These are phyloP conservation scores for Strigamia crassipes DNA, from an alignment of 2,888 invertebrate species.

Conservation along the genomic window DNA sequence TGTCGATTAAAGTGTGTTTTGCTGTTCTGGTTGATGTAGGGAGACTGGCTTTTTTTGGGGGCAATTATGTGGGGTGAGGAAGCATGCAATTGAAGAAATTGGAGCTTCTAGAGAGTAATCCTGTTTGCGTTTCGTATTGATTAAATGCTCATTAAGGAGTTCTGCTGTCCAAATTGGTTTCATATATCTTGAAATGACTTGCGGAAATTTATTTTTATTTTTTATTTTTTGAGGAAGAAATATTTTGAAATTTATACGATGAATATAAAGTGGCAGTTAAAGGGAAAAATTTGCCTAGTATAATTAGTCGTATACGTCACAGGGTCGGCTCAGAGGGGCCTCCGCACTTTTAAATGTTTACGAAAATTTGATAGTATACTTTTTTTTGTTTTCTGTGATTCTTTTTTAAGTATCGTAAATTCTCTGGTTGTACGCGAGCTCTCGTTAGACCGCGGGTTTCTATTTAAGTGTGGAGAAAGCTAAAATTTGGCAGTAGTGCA, in stretches of 20 bases:
- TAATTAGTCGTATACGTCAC: background rate
- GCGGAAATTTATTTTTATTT: background rate
- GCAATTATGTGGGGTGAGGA: background rate
- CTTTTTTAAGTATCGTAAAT: no score
- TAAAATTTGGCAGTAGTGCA: no score
- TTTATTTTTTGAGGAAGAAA: no score
- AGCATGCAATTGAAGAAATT: background rate
- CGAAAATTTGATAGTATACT: no score
- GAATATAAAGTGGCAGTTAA: background rate
- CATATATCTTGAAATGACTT: background rate
- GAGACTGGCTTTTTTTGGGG: background rate
- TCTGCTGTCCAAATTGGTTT: background rate
- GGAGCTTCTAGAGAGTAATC: background rate
- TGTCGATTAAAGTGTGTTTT: background rate
- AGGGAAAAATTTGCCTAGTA: background rate
- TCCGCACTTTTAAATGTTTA: no score
- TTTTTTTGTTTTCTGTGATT: no score
- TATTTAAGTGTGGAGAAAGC: no score
- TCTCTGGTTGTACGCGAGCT: no score
- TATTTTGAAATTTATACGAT: no score
- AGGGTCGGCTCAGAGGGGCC: no score
- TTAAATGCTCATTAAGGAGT: conserved; percentile 12
- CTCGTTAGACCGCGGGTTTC: no score
- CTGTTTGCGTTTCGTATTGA: background rate
- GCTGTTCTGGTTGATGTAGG: background rate